Percentiles rank a stretch among this genome's conserved stretches.
phyloP scores from a whole-genome alignment of 2,113 vertebrate species.

The Pelecanus crispus region DNA sequence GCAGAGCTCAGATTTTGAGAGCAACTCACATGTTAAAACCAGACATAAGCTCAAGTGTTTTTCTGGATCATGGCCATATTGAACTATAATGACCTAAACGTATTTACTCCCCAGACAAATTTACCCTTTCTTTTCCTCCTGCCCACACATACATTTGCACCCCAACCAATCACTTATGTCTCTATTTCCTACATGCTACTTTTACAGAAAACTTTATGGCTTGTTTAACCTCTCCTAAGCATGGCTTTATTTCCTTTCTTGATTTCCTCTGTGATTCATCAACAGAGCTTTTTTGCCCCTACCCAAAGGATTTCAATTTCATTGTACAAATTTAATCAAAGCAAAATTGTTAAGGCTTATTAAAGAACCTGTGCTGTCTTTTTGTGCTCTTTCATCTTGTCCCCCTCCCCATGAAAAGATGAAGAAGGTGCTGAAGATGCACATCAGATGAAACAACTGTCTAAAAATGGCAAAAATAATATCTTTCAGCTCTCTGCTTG shows the following conservation, averaged over 20 bases:
- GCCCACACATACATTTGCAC: background rate
- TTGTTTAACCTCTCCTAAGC: background rate
- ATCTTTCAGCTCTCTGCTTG: constrained; percentile 14
- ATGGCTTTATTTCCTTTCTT: background rate
- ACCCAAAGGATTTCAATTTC: background rate
- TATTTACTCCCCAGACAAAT: background rate
- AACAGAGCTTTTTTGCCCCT: background rate
- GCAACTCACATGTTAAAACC: background rate
- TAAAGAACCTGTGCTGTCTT: background rate
- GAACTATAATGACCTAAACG: background rate
- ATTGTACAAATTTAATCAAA: constrained; percentile 2
- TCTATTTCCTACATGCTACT: background rate
- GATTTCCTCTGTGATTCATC: background rate
- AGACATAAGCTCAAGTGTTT: background rate
- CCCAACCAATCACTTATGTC: background rate
- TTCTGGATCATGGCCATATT: background rate
- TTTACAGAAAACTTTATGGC: background rate
- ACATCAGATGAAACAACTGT: background rate
- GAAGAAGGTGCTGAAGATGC: background rate
- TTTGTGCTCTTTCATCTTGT: background rate
- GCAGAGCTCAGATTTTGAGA: background rate
- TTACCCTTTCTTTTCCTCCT: background rate
- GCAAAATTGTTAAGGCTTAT: constrained; percentile 4
- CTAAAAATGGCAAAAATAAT: constrained; percentile 50
- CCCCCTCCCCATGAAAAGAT: background rate